Percentiles rank a stretch among this genome's conserved stretches.
These are phyloP conservation scores for Discoglossus pictus DNA, from an alignment of 2,797 vertebrate species.

Conservation along the genomic window DNA sequence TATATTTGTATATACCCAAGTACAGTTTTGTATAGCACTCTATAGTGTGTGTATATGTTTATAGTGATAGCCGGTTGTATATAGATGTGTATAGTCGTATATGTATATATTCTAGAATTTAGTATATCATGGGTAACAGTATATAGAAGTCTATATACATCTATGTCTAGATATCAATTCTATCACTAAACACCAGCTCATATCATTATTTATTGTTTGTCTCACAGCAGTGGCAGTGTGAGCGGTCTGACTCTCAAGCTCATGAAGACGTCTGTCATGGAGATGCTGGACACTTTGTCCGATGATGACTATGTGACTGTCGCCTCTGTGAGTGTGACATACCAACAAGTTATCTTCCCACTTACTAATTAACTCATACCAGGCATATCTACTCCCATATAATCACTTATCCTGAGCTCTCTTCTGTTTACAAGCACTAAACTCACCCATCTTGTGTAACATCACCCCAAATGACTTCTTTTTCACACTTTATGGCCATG, in stretches of 20 bases:
- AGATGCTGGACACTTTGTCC: conserved; percentile 95
- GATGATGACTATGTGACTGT: conserved; percentile 97
- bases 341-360: too few species aligned
- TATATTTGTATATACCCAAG: too few species aligned
- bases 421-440: background rate
- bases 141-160: too few species aligned
- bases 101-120: conserved; percentile 5
- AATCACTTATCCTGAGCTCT: too few species aligned
- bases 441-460: background rate
- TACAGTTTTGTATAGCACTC: too few species aligned
- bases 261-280: conserved; percentile 93
- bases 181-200: too few species aligned
- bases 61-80: background rate
- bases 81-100: conserved; percentile 1
- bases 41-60: background rate
- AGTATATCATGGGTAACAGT: too few species aligned
- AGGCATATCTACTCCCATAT: background rate
- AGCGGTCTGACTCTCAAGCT: conserved; percentile 95
- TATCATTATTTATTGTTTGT: background rate
- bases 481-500: background rate
- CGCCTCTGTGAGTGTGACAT: conserved; percentile 89
- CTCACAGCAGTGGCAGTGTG: conserved; percentile 90
- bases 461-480: too few species aligned
- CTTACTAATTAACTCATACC: background rate
- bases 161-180: too few species aligned